phyloP scores from a whole-genome alignment of 2,797 vertebrate genomes.

The Chelidonichthys spinosus region DNA sequence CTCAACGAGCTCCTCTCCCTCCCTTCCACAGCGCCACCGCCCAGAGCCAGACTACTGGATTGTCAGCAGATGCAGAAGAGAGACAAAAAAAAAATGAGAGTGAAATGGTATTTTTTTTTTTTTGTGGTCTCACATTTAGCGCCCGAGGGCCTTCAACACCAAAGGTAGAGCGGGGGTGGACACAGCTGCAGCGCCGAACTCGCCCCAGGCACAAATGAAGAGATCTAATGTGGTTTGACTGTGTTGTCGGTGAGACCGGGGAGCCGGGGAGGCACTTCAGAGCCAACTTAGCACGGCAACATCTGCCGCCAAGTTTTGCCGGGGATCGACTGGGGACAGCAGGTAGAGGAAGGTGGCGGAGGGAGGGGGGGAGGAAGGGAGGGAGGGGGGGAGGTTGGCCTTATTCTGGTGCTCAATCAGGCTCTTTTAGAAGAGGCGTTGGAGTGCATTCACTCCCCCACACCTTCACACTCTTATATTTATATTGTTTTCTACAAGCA shows the following conservation, averaged over 20 bases:
- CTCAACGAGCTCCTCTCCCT: background rate
- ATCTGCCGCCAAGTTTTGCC: constrained; percentile 94
- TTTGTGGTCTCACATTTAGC: constrained; percentile 88
- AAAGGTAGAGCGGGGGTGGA: constrained; percentile 94
- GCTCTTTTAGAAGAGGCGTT: constrained; percentile 80
- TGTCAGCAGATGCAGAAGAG: constrained; percentile 90
- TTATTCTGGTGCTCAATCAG: constrained; percentile 76
- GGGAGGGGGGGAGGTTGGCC: constrained; percentile 60
- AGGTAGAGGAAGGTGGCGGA: constrained; percentile 88
- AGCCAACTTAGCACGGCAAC: constrained; percentile 91
- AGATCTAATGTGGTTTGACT: constrained; percentile 95
- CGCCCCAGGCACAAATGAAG: constrained; percentile 95
- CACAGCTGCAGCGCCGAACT: constrained; percentile 95
- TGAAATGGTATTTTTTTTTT: constrained; percentile 64
- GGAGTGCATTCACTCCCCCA: constrained; percentile 13
- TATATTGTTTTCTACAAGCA: constrained; percentile 88
- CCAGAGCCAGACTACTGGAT: constrained; percentile 85
- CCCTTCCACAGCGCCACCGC: constrained; percentile 62
- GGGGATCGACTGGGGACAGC: constrained; percentile 91
- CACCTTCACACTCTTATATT: constrained; percentile 78
- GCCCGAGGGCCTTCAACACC: constrained; percentile 93
- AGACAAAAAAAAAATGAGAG: constrained; percentile 57
- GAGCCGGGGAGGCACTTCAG: constrained; percentile 93
- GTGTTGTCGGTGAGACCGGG: constrained; percentile 88
- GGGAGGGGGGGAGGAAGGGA: background rate